These are phyloP conservation scores for Orchesellides sinensis DNA, from an alignment of 2,888 invertebrate genomes.

Conservation along the genomic window DNA sequence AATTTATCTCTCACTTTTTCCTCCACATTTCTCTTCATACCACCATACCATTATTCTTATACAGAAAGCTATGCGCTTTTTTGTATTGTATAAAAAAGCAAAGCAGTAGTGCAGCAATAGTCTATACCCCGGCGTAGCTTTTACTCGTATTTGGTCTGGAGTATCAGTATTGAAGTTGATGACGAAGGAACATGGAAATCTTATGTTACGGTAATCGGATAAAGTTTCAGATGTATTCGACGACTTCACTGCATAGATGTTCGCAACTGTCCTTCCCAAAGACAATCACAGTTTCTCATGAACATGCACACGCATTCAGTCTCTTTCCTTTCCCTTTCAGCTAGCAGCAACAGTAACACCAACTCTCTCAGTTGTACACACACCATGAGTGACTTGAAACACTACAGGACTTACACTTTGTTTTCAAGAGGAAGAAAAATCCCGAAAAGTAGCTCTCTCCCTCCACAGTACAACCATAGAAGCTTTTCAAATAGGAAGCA, in stretches of 20 bases:
- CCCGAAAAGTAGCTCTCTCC: background rate
- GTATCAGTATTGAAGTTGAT: slow-evolving; percentile 8
- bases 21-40: slow-evolving; percentile 38
- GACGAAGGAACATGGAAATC: slow-evolving; percentile 13
- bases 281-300: background rate
- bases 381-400: background rate
- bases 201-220: slow-evolving; percentile 53
- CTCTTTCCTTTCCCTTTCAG: too few relatives aligned
- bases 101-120: too few relatives aligned
- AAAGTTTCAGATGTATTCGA: slow-evolving; percentile 21
- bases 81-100: too few relatives aligned
- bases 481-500: too few relatives aligned
- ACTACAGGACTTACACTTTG: too few relatives aligned
- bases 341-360: background rate
- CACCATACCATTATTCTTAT: too few relatives aligned
- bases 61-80: too few relatives aligned
- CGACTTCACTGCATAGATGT: background rate
- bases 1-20: slow-evolving; percentile 24
- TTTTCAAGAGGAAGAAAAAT: background rate
- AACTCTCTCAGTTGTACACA: background rate
- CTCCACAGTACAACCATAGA: slow-evolving; percentile 10
- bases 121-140: too few relatives aligned
- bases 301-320: too few relatives aligned
- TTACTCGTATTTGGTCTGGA: too few relatives aligned
- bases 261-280: slow-evolving; percentile 4